Percentiles rank a stretch among this genome's conserved stretches.
Conservation (phyloP, 2,888 invertebrate genomes). For the Platycheirus albimanus region DNA sequence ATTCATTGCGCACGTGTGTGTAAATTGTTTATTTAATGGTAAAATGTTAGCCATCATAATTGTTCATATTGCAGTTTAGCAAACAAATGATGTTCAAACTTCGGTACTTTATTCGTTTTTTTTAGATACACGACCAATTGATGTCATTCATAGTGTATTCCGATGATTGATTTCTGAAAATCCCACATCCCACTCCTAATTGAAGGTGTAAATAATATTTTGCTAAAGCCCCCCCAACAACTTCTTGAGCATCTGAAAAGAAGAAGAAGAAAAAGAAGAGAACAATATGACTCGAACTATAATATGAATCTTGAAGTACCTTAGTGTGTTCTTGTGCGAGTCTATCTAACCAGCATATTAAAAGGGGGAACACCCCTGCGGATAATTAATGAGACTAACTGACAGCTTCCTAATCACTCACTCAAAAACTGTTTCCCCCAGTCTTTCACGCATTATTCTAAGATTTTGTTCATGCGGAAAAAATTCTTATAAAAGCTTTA, state of each 20-base stretch:
- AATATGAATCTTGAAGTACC: not conserved
- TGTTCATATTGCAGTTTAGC: conserved; percentile 8
- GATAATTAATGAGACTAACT: conserved; percentile 21
- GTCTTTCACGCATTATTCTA: conserved; percentile 37
- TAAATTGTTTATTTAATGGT: not conserved
- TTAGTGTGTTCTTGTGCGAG: conserved; percentile 14
- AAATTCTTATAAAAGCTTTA: conserved; percentile 60
- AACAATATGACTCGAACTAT: conserved; percentile 3
- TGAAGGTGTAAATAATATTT: conserved; percentile 40
- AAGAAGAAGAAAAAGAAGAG: not conserved
- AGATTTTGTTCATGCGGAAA: conserved; percentile 24
- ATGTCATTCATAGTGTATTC: conserved; percentile 26
- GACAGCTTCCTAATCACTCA: conserved; percentile 22
- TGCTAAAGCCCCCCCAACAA: conserved; percentile 27
- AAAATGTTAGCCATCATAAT: not conserved
- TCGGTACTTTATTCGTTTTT: conserved; percentile 4
- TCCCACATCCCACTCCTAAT: conserved; percentile 48
- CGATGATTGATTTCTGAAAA: conserved; percentile 24
- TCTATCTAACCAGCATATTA: not conserved
- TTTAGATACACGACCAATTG: conserved; percentile 44
- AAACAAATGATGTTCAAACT: conserved; percentile 14
- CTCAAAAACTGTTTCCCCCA: conserved; percentile 19
- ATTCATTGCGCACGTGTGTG: not conserved
- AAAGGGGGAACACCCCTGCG: conserved; percentile 46
- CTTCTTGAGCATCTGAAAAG: not conserved